A percentile compares a stretch with the other conserved stretches of the same genome.
phyloP scores from a whole-genome alignment of 2,797 vertebrate species.

The Microctenopoma lineatum region DNA sequence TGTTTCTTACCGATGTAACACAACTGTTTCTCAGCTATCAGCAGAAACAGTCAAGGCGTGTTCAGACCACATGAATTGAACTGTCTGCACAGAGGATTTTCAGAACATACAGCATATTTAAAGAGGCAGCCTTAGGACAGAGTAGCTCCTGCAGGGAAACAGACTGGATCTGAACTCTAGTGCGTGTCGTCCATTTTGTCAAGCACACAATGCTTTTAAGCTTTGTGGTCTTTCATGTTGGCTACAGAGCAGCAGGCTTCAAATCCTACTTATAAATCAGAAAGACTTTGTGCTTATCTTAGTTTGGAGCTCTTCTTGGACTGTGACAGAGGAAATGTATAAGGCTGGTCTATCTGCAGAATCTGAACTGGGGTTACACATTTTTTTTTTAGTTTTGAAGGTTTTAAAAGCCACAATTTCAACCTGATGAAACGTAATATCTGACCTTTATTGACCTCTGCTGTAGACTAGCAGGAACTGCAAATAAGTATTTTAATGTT shows the following conservation, averaged over 20 bases:
- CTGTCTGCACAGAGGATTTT: not conserved
- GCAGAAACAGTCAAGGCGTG: not conserved
- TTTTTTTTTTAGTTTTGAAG: not conserved
- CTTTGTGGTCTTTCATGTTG: not conserved
- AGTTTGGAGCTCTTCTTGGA: not conserved
- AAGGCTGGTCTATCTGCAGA: not conserved
- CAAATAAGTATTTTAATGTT: no score
- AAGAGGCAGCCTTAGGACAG: not conserved
- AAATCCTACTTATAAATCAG: slow-evolving; percentile 31
- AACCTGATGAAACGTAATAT: not conserved
- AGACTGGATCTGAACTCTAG: not conserved
- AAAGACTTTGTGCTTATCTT: slow-evolving; percentile 5
- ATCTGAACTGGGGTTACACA: not conserved
- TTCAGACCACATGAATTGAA: not conserved
- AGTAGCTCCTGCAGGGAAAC: not conserved
- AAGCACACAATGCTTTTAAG: not conserved
- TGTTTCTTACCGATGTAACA: not conserved
- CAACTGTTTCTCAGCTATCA: not conserved
- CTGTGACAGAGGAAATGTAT: not conserved
- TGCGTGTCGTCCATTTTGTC: no score
- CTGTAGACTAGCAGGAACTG: slow-evolving; percentile 4
- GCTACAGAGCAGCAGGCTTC: not conserved
- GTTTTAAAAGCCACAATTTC: not conserved
- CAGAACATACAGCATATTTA: not conserved
- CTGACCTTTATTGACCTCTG: slow-evolving; percentile 2